These are phyloP conservation scores for Aegithalos caudatus DNA, from an alignment of 2,113 vertebrate species.

Conservation along the genomic window DNA sequence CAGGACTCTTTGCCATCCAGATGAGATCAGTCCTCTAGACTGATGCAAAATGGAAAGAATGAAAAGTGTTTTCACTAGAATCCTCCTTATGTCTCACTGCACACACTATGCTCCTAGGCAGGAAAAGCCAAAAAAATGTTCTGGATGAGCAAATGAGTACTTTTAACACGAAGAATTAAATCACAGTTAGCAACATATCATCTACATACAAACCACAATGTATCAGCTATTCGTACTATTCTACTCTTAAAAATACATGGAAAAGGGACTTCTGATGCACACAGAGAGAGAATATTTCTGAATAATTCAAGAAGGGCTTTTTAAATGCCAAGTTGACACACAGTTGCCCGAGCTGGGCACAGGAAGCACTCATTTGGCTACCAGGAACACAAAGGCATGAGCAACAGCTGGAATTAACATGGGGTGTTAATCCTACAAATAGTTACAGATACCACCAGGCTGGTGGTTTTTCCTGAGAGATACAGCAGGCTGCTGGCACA, in stretches of 20 bases:
- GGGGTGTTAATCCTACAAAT: not conserved
- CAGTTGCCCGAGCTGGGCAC: not conserved
- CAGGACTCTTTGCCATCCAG: not conserved
- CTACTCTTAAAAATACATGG: not conserved
- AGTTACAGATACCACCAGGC: not conserved
- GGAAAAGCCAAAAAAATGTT: not conserved
- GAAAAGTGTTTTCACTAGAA: not conserved
- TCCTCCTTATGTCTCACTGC: not conserved
- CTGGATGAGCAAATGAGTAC: not conserved
- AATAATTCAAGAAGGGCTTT: not conserved
- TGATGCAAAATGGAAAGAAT: not conserved
- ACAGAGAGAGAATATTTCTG: rapidly evolving
- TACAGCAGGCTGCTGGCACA: not conserved
- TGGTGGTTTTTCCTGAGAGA: not conserved
- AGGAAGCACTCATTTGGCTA: not conserved
- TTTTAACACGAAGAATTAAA: not conserved
- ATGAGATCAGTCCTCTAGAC: constrained; percentile 11
- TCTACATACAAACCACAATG: not conserved
- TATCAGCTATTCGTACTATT: not conserved
- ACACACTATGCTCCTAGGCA: not conserved
- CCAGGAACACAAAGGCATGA: not conserved
- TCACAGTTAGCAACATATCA: not conserved
- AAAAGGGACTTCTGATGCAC: not conserved
- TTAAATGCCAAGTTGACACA: not conserved
- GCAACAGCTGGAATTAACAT: constrained; percentile 26